Evolutionary conservation across 2,888 invertebrate species (phyloP).

Genomic region (Empis livida): DNA sequence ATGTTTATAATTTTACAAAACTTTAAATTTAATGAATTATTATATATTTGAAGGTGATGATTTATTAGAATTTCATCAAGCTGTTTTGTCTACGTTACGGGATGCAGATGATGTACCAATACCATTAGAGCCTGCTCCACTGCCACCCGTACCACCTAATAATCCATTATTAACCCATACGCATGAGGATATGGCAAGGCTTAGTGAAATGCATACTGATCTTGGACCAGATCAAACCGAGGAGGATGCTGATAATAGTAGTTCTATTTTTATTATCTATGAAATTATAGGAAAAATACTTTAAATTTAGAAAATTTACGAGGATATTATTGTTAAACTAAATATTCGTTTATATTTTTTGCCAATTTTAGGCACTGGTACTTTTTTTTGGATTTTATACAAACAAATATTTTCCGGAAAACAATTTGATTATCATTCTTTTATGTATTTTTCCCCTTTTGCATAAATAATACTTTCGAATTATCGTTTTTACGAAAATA

Average conservation of each 20-base stretch:
- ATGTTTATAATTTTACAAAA: neutral
- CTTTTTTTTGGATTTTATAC: too few species aligned
- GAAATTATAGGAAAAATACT: too few species aligned
- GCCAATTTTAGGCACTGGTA: too few species aligned
- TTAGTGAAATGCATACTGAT: slow-evolving; percentile 54
- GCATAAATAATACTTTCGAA: too few species aligned
- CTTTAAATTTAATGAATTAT: neutral
- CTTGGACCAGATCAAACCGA: slow-evolving; percentile 49
- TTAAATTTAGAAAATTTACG: too few species aligned
- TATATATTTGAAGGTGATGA: slow-evolving; percentile 52
- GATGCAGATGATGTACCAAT: slow-evolving; percentile 49
- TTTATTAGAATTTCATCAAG: slow-evolving; percentile 86
- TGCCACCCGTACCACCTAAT: slow-evolving; percentile 37
- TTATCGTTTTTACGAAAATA: too few species aligned
- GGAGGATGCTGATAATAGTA: slow-evolving; percentile 60
- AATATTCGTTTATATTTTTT: too few species aligned
- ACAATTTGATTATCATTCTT: too few species aligned
- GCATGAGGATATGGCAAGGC: slow-evolving; percentile 56
- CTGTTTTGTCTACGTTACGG: slow-evolving; percentile 48
- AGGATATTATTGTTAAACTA: too few species aligned
- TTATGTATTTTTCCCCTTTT: too few species aligned
- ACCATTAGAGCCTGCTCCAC: slow-evolving; percentile 35
- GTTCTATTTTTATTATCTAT: too few species aligned
- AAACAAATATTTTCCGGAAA: too few species aligned
- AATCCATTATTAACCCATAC: slow-evolving; percentile 42